Evolutionary conservation across 2,888 invertebrate species (phyloP).

Genomic region (Cremastobaeus sp.): DNA sequence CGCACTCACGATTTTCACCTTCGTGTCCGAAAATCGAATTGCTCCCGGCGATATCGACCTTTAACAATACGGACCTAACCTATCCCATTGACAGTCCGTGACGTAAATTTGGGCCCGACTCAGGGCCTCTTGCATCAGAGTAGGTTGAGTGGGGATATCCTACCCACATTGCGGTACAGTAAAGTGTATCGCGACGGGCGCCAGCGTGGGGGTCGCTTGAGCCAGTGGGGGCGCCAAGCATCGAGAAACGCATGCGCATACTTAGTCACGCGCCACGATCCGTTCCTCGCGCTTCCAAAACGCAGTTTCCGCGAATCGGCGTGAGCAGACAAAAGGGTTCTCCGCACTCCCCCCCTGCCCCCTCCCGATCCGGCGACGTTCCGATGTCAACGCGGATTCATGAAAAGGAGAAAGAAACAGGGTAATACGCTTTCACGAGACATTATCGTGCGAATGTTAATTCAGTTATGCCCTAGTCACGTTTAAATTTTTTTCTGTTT

Average conservation of each 20-base stretch:
- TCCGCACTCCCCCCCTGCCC: conserved; percentile 21
- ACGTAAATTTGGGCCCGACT: conserved; percentile 54
- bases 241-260: conserved; percentile 46
- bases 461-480: not conserved
- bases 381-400: conserved; percentile 47
- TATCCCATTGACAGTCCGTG: conserved; percentile 37
- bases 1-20: not conserved
- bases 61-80: conserved; percentile 40
- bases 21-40: conserved; percentile 4
- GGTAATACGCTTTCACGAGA: conserved; percentile 41
- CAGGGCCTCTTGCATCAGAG: conserved; percentile 41
- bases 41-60: conserved; percentile 6
- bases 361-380: conserved; percentile 48
- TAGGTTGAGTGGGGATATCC: conserved; percentile 9
- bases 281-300: conserved; percentile 59
- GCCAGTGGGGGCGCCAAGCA: conserved; percentile 9
- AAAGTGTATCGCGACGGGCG: conserved; percentile 39
- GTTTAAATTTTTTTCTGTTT: not conserved
- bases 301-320: conserved; percentile 77
- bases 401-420: conserved; percentile 52
- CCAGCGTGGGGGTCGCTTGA: not conserved
- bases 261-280: conserved; percentile 52
- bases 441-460: conserved; percentile 30
- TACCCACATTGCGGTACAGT: conserved; percentile 12
- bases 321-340: conserved; percentile 26